Evolutionary conservation across 2,797 vertebrate genomes (phyloP).

Genomic region (Epinephelus malabaricus): DNA sequence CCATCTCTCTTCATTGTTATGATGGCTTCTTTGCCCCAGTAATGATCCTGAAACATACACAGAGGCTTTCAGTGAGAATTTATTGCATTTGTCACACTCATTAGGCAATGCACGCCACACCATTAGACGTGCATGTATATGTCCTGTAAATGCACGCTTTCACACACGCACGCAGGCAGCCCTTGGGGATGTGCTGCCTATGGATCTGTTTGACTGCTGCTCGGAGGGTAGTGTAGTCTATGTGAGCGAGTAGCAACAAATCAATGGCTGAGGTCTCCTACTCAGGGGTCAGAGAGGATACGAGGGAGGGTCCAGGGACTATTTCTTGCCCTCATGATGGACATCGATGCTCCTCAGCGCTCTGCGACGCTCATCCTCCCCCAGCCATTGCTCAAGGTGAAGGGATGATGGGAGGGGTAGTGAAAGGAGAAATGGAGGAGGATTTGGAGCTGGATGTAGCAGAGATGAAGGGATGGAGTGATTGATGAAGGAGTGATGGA

Average conservation of each 20-base stretch:
- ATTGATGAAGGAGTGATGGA: conserved; percentile 69
- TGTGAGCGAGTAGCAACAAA: conserved; percentile 79
- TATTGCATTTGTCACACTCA: conserved; percentile 57
- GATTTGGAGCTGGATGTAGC: conserved; percentile 61
- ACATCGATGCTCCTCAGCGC: conserved; percentile 55
- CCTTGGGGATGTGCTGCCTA: conserved; percentile 66
- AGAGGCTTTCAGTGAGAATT: conserved; percentile 38
- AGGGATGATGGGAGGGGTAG: conserved; percentile 55
- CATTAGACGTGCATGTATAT: conserved; percentile 1
- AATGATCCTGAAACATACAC: conserved; percentile 53
- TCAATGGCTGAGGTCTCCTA: conserved; percentile 76
- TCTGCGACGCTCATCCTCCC: conserved; percentile 43
- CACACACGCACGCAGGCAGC: conserved; percentile 33
- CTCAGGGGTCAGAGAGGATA: conserved; percentile 78
- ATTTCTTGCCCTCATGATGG: conserved; percentile 70
- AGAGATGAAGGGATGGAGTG: conserved; percentile 65
- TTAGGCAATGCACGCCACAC: conserved; percentile 38
- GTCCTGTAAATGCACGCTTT: conserved; percentile 39
- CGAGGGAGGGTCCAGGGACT: conserved; percentile 65
- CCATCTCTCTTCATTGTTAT: conserved; percentile 47
- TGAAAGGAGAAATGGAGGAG: conserved; percentile 67
- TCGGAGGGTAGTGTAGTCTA: conserved; percentile 65
- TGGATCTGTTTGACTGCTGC: conserved; percentile 76
- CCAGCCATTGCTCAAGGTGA: conserved; percentile 74
- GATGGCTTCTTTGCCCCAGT: conserved; percentile 41